These are phyloP conservation scores for Orussus abietinus DNA, from an alignment of 1,140 invertebrate genomes.

Conservation along the genomic window DNA sequence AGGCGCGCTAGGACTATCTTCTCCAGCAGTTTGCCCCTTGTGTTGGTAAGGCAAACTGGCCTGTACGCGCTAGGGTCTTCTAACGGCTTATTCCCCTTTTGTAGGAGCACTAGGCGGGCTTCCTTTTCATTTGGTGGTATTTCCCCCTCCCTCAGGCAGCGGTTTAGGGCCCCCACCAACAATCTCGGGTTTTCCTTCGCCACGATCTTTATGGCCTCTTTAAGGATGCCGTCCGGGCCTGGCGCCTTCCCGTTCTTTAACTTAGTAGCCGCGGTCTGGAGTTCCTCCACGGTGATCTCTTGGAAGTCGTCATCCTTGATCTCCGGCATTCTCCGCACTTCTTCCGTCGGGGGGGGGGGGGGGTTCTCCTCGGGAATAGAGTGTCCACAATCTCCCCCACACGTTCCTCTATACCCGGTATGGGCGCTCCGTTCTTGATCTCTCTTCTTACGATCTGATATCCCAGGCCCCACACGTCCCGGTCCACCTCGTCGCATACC, in stretches of 20 bases:
- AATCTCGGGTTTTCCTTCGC: neutral
- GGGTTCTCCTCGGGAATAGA: conserved; percentile 4
- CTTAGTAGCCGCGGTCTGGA: conserved; percentile 17
- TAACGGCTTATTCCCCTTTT: conserved; percentile 13
- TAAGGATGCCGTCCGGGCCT: conserved; percentile 29
- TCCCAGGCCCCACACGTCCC: neutral
- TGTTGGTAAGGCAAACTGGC: conserved; percentile 25
- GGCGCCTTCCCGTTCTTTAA: conserved; percentile 30
- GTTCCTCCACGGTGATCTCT: conserved; percentile 17
- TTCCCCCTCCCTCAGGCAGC: conserved; percentile 5
- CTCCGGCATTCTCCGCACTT: conserved; percentile 20
- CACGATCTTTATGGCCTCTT: conserved; percentile 17
- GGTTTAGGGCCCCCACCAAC: conserved; percentile 6
- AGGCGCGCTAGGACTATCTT: conserved; percentile 19
- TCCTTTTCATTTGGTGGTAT: conserved; percentile 9
- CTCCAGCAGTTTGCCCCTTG: conserved; percentile 22
- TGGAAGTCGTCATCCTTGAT: too few relatives aligned
- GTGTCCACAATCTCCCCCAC: neutral
- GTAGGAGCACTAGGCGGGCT: conserved; percentile 13
- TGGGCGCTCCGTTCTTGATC: neutral
- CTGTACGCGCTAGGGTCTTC: conserved; percentile 12
- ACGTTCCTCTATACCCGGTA: neutral
- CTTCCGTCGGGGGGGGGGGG: conserved; percentile 9
- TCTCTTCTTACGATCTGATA: neutral
- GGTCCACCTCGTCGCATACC: neutral